Evolutionary conservation across 2,888 invertebrate species (phyloP), one percentile per base, ranked within the genome.

Genomic region (Lamproptera curius): DNA sequence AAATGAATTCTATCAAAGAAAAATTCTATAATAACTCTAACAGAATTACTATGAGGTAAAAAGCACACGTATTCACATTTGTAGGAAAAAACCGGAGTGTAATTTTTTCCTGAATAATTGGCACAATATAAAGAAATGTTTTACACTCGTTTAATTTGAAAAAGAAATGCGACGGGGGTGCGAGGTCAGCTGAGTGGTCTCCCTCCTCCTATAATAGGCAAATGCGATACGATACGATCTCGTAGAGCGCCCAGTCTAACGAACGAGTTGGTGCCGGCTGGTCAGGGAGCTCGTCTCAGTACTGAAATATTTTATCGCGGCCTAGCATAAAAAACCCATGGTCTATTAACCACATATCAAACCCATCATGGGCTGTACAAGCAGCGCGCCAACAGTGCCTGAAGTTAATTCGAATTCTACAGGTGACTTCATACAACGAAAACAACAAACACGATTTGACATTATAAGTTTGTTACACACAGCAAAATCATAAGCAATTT

Each of bases 211-310:
- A 71, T 82, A 80, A 77, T 77, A 76, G 73, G 73, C 68, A 65
- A 73, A 65, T 65, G 73, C 80, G 86, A 85, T 86, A 73, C 80
- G 86, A 85, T 86, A 85, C 80, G 72, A 85, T 86, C 86, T 83
- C 55, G 41, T 57, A 51, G 56, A 54, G 51, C 58, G 59, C 6
- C n/a, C 78, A 83, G 83, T 81, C 73, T 71, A 70, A 66, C 71
- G 63, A 58, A 62, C 72, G 61, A 67, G 65, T 66, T 68, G 70
- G 60, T 68, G 64, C 60, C 68, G 74, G 67, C 61, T 67, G 72
- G 76, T 70, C 72, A 69, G 55, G 54, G 43, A 58, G 55, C 49
- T 58, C 56, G 57, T 51, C 52, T 49, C 46, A 34, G 23, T 2
- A 26, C 28, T 9, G 35, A 15, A 39, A 23, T 26, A 34, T 26